Percentiles rank a stretch among this genome's conserved stretches.
Evolutionary conservation across 2,113 vertebrate genomes (phyloP).

Genomic region (Bombycilla garrulus): DNA sequence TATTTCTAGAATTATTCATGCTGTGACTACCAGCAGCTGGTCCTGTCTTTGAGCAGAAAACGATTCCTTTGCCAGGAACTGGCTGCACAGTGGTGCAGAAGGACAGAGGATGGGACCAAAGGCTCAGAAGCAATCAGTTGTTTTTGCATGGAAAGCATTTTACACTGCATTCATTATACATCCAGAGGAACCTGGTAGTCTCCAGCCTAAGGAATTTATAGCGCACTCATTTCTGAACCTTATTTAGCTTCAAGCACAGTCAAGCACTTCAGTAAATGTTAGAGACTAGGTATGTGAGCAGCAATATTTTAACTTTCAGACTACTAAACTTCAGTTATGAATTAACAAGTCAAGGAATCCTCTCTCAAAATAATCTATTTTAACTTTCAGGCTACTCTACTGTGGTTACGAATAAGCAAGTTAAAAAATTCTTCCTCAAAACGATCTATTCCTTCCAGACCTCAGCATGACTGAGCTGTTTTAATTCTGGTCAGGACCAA

Average conservation of each 20-base stretch:
- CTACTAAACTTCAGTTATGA: not conserved
- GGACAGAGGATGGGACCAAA: not conserved
- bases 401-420: not conserved
- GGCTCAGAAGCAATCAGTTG: not conserved
- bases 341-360: not conserved
- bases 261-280: slow-evolving; percentile 10
- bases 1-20: not conserved
- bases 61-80: not conserved
- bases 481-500: not conserved
- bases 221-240: not conserved
- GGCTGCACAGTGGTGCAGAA: not conserved
- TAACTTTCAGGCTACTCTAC: not conserved
- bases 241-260: slow-evolving; percentile 14
- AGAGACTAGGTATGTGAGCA: not conserved
- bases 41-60: not conserved
- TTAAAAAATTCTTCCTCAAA: not conserved
- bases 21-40: not conserved
- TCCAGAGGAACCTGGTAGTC: not conserved
- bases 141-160: not conserved
- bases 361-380: not conserved
- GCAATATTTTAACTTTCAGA: not conserved
- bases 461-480: not conserved
- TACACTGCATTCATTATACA: not conserved
- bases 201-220: slow-evolving; percentile 22
- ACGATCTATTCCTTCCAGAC: not conserved